Base-by-base conservation (phyloP, 2,797 vertebrate species). In the Erpetoichthys calabaricus region DNA sequence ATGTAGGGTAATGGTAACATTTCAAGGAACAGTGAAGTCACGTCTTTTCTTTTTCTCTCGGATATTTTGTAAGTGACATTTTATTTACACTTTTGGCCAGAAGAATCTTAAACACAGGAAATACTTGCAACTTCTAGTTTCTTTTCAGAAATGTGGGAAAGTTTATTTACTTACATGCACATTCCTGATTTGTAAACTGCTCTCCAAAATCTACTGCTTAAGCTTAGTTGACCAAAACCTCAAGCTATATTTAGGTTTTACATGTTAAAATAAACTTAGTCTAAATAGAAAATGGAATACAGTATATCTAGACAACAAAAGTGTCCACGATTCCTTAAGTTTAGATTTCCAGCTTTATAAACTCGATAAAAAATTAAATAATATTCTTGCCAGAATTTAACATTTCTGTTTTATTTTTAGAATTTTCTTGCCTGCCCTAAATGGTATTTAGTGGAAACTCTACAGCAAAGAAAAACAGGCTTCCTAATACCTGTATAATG, bases 131-230 rank as follows among this genome's bases (percentile, higher is more conserved):
- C 69, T 78, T 82, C 67, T 70, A 81, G 82, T 83, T 72, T 56
- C 82, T 86, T 80, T 82, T 74, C 85, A 87, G 77, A 85, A 90
- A 91, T 88, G 89, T 86, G 85, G 89, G 86, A 81, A 88, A 80
- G 88, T 91, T 90, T 93, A 90, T 92, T 94, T 94, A 89, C 91
- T 92, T 89, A 86, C 86, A 86, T 79, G 71, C 85, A 85, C 93
- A 94, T 94, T 97, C 91, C 89, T 91, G 88, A 85, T 92, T 82
- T 65, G 83, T 87, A 88, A 71, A 69, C 78, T 76, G 73, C 79
- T 86, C 84, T 78, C 78, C 77, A 74, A 82, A 81, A 82, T 69
- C 74, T 75, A 70, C 63, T 58, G 44, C 67, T 62, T 52, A 73
- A 78, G 70, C 78, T 80, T 70, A 68, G 77, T 75, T 74, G 79